Evolutionary conservation across 2,888 invertebrate species (phyloP).

Genomic region (Lycaena phlaeas): DNA sequence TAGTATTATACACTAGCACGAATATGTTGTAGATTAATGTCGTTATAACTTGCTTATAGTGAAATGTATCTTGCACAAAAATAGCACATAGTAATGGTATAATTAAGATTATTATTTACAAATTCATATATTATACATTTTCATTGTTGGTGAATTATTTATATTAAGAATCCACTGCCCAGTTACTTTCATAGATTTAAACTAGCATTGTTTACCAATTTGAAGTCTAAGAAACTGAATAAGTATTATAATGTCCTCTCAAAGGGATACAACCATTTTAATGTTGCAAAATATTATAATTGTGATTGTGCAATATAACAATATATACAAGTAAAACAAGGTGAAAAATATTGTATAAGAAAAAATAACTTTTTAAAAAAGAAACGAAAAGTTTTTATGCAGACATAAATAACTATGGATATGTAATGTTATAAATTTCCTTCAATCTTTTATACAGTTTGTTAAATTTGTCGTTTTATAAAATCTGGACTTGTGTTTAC

Average conservation of each 20-base stretch:
- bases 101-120: not conserved
- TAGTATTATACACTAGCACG: slow-evolving; percentile 1
- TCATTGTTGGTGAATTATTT: not conserved
- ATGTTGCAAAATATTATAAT: no score
- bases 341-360: no score
- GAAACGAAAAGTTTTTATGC: no score
- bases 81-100: slow-evolving; percentile 46
- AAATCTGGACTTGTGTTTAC: not conserved
- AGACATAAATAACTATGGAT: no score
- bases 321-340: no score
- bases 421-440: not conserved
- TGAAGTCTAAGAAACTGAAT: no score
- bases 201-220: no score
- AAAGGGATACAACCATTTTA: no score
- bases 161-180: not conserved
- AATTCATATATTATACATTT: slow-evolving; percentile 1
- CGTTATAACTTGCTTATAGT: slow-evolving; percentile 1
- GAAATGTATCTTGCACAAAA: slow-evolving; percentile 40
- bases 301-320: no score
- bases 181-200: no score
- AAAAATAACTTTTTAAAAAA: no score
- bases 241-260: no score
- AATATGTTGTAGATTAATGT: slow-evolving; percentile 7
- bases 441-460: slow-evolving; percentile 3
- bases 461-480: slow-evolving; percentile 5